Percentiles rank a stretch among this genome's conserved stretches.
phyloP scores from a whole-genome alignment of 2,888 invertebrate genomes.

The Drosophila paracracens region DNA sequence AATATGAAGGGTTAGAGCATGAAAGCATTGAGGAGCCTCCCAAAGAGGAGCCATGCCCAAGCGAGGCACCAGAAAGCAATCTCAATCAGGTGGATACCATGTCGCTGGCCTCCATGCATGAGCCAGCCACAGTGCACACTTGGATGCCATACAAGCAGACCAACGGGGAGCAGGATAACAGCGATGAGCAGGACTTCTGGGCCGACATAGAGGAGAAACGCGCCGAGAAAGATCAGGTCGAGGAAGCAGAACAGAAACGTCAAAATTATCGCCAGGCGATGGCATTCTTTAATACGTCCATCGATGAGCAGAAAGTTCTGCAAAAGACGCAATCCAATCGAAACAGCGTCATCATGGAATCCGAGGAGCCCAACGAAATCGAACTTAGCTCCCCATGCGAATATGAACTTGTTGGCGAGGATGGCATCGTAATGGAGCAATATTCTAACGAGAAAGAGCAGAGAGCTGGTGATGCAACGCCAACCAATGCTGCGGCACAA shows the following conservation, averaged over 20 bases:
- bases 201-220: constrained; percentile 64
- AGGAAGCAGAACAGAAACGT: constrained; percentile 80
- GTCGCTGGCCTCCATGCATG: constrained; percentile 74
- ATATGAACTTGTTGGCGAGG: constrained; percentile 58
- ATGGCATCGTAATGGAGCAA: constrained; percentile 46
- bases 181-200: constrained; percentile 73
- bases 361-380: constrained; percentile 33
- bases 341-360: constrained; percentile 55
- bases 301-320: constrained; percentile 78
- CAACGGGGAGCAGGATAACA: constrained; percentile 7
- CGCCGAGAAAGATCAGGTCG: constrained; percentile 42
- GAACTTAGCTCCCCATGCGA: constrained; percentile 59
- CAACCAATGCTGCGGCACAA: constrained; percentile 68
- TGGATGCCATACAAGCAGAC: constrained; percentile 46
- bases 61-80: constrained; percentile 35
- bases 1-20: constrained; percentile 66
- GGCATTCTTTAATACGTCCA: constrained; percentile 83
- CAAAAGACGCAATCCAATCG: constrained; percentile 45
- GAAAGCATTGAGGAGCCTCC: constrained; percentile 12
- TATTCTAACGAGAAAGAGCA: constrained; percentile 47
- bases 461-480: constrained; percentile 58
- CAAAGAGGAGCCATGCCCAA: background rate
- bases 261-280: constrained; percentile 83
- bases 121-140: constrained; percentile 60
- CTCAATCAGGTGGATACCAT: constrained; percentile 54